These are phyloP conservation scores for Budorcas taxicolor DNA, from an alignment of 2,113 vertebrate species.

Conservation along the genomic window DNA sequence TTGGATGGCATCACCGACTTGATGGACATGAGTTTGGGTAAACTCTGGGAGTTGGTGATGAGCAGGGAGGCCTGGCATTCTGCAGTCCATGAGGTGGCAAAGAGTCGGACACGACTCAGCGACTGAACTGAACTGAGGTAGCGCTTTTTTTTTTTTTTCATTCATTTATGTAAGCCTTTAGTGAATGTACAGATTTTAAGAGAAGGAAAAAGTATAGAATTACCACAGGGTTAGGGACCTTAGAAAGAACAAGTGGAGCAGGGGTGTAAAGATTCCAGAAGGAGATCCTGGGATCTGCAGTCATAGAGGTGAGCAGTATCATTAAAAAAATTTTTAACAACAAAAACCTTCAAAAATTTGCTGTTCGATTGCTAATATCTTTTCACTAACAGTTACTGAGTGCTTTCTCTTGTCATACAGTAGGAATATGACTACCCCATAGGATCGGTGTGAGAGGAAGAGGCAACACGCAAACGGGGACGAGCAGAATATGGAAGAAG, in stretches of 20 bases:
- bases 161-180: background rate
- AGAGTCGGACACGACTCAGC: background rate
- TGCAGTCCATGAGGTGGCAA: background rate
- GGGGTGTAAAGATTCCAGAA: background rate
- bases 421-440: background rate
- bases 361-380: background rate
- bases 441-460: background rate
- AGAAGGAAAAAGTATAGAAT: background rate
- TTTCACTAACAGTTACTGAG: background rate
- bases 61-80: background rate
- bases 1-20: background rate
- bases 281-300: background rate
- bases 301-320: background rate
- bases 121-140: background rate
- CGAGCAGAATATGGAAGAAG: background rate
- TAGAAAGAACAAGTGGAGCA: background rate
- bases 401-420: background rate
- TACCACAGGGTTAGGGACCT: background rate
- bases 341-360: background rate
- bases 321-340: background rate
- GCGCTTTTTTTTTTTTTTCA: background rate
- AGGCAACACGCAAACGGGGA: background rate
- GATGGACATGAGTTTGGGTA: background rate
- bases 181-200: background rate
- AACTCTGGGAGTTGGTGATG: background rate